Conservation (phyloP, 2,113 vertebrate genomes). For the Thunnus thynnus region DNA sequence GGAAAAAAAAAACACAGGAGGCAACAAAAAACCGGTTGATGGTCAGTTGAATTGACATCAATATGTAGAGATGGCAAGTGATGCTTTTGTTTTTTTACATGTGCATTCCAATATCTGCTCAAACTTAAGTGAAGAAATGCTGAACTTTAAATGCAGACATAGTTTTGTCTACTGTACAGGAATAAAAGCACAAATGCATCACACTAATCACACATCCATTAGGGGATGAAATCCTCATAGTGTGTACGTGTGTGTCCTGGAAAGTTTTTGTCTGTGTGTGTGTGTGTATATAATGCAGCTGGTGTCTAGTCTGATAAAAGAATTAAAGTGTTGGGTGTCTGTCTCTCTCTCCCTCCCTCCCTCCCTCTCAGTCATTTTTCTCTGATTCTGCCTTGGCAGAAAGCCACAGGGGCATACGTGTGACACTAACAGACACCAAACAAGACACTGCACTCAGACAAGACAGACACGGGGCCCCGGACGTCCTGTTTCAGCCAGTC, state of each 20-base stretch:
- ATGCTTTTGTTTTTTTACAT: conserved; percentile 4
- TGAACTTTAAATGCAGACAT: conserved; percentile 23
- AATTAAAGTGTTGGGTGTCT: conserved; percentile 38
- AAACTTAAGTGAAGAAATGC: conserved; percentile 12
- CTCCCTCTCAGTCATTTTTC: conserved; percentile 12
- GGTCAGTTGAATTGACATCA: conserved; percentile 17
- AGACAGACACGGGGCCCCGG: conserved; percentile 17
- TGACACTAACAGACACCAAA: conserved; percentile 56
- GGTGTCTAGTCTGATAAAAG: conserved; percentile 42
- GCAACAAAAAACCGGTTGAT: conserved; percentile 43
- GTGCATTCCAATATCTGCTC: neutral
- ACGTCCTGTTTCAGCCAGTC: conserved; percentile 44
- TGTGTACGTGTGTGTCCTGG: conserved; percentile 17
- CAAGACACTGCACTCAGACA: conserved; percentile 66
- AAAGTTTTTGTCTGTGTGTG: neutral
- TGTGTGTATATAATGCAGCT: conserved; percentile 39
- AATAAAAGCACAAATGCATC: conserved; percentile 27
- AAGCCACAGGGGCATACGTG: conserved; percentile 49
- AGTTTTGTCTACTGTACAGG: conserved; percentile 19
- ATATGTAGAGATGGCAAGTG: conserved; percentile 1
- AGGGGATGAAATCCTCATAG: conserved; percentile 39
- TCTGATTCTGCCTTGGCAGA: conserved; percentile 30
- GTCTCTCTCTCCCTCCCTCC: conserved; percentile 6
- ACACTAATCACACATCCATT: conserved; percentile 48
- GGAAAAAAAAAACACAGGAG: conserved; percentile 12